Percentiles rank a stretch among this genome's conserved stretches.
These are phyloP conservation scores for Austrofundulus limnaeus DNA, from an alignment of 2,113 vertebrate species.

Conservation along the genomic window DNA sequence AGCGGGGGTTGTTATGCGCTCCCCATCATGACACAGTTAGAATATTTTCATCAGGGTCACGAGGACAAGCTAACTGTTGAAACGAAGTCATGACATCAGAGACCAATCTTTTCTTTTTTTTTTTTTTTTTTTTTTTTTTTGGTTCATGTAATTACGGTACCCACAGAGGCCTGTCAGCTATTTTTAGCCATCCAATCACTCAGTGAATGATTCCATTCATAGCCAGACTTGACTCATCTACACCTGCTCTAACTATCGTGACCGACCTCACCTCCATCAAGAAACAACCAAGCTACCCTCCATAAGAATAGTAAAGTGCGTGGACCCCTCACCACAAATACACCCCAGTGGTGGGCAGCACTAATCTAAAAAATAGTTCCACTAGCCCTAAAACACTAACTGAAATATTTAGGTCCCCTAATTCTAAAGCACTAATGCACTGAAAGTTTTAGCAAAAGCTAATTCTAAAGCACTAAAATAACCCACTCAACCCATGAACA, in stretches of 20 bases:
- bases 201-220: constrained; percentile 18
- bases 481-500: too few relatives aligned
- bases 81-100: constrained; percentile 50
- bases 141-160: constrained; percentile 44
- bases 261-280: constrained; percentile 11
- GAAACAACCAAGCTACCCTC: too few relatives aligned
- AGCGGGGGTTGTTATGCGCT: constrained; percentile 24
- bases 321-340: background rate
- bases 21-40: constrained; percentile 27
- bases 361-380: too few relatives aligned
- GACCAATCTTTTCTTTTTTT: too few relatives aligned
- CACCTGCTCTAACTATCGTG: constrained; percentile 3
- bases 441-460: too few relatives aligned
- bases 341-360: too few relatives aligned
- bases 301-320: background rate
- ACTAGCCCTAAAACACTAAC: too few relatives aligned
- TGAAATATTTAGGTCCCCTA: too few relatives aligned
- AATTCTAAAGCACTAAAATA: too few relatives aligned
- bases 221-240: constrained; percentile 4
- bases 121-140: constrained; percentile 44
- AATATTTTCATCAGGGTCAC: constrained; percentile 45
- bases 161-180: constrained; percentile 21
- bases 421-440: too few relatives aligned
- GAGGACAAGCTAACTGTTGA: constrained; percentile 35
- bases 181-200: constrained; percentile 42